These are phyloP conservation scores for Takifugu ocellatus DNA, from an alignment of 2,797 vertebrate species.

Conservation along the genomic window DNA sequence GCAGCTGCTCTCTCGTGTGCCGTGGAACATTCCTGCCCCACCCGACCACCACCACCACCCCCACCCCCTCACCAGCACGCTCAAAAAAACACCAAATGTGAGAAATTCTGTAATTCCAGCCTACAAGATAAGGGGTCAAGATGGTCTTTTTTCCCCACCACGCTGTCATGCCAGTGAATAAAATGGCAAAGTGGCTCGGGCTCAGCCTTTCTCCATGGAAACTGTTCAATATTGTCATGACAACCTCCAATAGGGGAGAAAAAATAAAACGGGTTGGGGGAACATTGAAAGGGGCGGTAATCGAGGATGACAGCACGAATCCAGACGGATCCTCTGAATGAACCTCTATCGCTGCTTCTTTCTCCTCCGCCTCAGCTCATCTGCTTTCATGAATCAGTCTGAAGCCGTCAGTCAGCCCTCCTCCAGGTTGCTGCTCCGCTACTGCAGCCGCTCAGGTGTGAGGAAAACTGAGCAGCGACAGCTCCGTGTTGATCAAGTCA, in stretches of 20 bases:
- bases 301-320: slow-evolving; percentile 45
- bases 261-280: slow-evolving; percentile 52
- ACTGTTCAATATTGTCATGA: slow-evolving; percentile 79
- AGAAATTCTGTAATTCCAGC: slow-evolving; percentile 14
- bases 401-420: slow-evolving; percentile 34
- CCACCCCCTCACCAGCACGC: slow-evolving; percentile 1
- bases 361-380: slow-evolving; percentile 18
- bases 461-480: slow-evolving; percentile 14
- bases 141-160: slow-evolving; percentile 23
- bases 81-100: slow-evolving; percentile 11
- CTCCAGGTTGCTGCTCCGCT: slow-evolving; percentile 9
- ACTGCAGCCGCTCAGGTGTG: slow-evolving; percentile 39
- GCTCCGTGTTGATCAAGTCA: slow-evolving; percentile 31
- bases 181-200: slow-evolving; percentile 44
- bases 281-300: slow-evolving; percentile 49
- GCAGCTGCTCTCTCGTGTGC: no score
- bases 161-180: slow-evolving; percentile 34
- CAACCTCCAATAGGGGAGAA: slow-evolving; percentile 68
- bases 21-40: no score
- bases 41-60: no score
- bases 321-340: slow-evolving; percentile 25
- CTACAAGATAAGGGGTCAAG: slow-evolving; percentile 31
- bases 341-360: slow-evolving; percentile 16
- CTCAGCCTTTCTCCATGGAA: slow-evolving; percentile 78
- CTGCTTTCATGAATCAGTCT: slow-evolving; percentile 35